Evolutionary conservation across 2,113 vertebrate genomes (phyloP), one percentile per base, ranked within the genome.

Genomic region (Camelus bactrianus): DNA sequence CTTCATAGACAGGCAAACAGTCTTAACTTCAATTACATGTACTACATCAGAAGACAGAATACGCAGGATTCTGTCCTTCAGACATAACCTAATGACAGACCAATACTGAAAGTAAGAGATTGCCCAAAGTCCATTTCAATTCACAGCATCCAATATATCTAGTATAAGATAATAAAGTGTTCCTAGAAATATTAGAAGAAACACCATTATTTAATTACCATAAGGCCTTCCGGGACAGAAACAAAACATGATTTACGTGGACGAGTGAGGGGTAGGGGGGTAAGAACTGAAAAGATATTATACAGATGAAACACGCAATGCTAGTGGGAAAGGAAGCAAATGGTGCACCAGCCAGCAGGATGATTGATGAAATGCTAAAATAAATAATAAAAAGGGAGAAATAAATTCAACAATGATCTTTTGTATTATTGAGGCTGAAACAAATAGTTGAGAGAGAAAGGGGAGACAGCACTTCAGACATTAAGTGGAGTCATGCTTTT

Each of bases 171-270:
- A 97, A 97, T 95, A 96, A 97, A 97, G 95, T 96, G 95, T 96
- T 96, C 96, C 98, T 96, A 97, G 97, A 97, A 96, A 96, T 95
- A 97, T 97, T 95, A 97, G 97, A 89, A 97, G 95, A 93, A 97
- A 97, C 91, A 80, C 91, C 77, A 52, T 96, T 97, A 97, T 97
- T 97, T 97, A 97, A 97, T 97, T 96, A 96, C 96, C 91, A 89
- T 86, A 80, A 94, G 95, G 95, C 94, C 95, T 97, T 95, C 95
- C 22, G 58, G 94, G 97, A 97, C 73, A 93, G 95, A 97, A 95
- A 95, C 96, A 96, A 97, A 98, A 84, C 96, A 60, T 96, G 98
- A 94, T 95, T 96, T 98, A 97, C 69, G 72, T 72, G 96, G 35
- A 58, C 56, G 77, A 60, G 38, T 80, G 12, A 48, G 48, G 30